These are phyloP conservation scores for Pampusana beccarii DNA, from an alignment of 2,113 vertebrate genomes.

Conservation along the genomic window DNA sequence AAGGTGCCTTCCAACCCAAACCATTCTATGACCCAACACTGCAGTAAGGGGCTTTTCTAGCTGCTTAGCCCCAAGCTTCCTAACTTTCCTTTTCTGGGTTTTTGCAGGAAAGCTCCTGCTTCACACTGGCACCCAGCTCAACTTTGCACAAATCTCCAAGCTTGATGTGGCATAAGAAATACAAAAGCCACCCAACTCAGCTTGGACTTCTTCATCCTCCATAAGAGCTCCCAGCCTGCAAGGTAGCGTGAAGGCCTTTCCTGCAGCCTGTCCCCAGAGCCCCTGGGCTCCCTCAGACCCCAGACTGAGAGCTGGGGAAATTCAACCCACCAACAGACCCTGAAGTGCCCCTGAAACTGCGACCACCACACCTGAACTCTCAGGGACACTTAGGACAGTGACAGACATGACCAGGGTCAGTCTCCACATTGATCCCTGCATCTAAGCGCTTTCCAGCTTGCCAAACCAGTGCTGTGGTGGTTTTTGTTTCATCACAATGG, in stretches of 20 bases:
- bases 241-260: not conserved
- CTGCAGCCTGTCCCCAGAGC: not conserved
- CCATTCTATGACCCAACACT: accelerated
- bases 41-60: not conserved
- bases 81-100: not conserved
- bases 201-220: not conserved
- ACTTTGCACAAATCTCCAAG: not conserved
- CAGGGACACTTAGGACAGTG: not conserved
- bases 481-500: not conserved
- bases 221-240: not conserved
- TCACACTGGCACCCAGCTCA: not conserved
- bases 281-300: not conserved
- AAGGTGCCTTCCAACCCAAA: too few relatives aligned
- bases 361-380: not conserved
- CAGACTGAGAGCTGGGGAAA: not conserved
- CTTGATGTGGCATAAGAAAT: not conserved
- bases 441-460: not conserved
- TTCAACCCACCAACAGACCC: not conserved
- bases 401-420: not conserved
- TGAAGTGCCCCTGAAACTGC: not conserved
- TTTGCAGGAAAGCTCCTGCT: not conserved
- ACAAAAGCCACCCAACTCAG: not conserved
- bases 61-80: not conserved
- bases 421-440: not conserved
- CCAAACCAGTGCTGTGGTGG: accelerated